phyloP scores from a whole-genome alignment of 2,888 invertebrate species.

The Mongoloraphidia duomilia region DNA sequence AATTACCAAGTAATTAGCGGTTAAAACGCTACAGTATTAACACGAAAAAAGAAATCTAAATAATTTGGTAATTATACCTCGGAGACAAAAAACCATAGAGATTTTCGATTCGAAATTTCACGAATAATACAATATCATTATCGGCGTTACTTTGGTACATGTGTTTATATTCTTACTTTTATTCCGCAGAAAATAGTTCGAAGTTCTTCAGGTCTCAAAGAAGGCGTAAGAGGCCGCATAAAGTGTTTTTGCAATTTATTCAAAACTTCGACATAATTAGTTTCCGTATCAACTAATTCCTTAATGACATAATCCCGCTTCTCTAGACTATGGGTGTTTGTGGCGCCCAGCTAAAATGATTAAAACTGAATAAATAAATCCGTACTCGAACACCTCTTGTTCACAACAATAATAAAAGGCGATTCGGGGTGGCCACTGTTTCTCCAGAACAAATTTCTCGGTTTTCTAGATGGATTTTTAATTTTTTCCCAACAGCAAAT shows the following conservation, averaged over 20 bases:
- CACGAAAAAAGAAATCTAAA: no score
- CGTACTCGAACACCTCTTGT: no score
- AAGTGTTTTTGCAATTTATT: constrained; percentile 70
- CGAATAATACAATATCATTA: background rate
- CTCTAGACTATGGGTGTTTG: constrained; percentile 47
- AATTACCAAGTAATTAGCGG: no score
- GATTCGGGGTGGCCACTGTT: no score
- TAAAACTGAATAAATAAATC: no score
- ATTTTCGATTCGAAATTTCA: no score
- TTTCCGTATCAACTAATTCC: constrained; percentile 92
- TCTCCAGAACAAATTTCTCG: no score
- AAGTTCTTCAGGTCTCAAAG: constrained; percentile 60
- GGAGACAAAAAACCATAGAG: background rate
- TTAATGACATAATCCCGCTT: constrained; percentile 87
- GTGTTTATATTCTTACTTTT: constrained; percentile 41
- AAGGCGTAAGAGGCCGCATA: constrained; percentile 55
- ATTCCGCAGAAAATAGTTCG: constrained; percentile 80
- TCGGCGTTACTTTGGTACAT: background rate
- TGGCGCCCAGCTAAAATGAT: constrained; percentile 32
- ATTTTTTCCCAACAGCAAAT: no score
- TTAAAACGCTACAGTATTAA: no score
- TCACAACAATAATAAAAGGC: no score
- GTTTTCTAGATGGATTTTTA: no score
- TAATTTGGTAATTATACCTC: background rate
- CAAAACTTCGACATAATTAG: constrained; percentile 89